A percentile compares a stretch with the other conserved stretches of the same genome.
These are phyloP conservation scores for Smutsia gigantea DNA, from an alignment of 2,797 vertebrate genomes.

Conservation along the genomic window DNA sequence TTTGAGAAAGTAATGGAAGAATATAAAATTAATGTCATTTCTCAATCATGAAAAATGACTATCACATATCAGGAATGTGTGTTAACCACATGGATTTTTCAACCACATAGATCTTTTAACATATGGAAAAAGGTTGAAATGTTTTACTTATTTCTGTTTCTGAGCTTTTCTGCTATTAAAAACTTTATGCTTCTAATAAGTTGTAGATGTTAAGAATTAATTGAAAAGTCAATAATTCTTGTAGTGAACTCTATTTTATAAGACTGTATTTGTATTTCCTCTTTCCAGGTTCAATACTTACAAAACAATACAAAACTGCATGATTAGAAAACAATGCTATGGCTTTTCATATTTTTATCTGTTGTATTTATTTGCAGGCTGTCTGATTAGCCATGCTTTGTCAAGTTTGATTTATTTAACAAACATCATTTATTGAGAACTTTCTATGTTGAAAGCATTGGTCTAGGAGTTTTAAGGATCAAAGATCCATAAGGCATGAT, in stretches of 20 bases:
- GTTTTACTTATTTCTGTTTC: background rate
- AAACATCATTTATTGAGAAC: background rate
- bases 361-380: background rate
- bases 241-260: background rate
- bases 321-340: background rate
- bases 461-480: background rate
- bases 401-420: background rate
- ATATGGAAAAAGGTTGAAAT: background rate
- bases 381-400: background rate
- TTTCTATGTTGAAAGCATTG: background rate
- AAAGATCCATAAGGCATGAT: background rate
- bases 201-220: background rate
- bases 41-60: background rate
- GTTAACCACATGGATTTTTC: background rate
- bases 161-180: background rate
- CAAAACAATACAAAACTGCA: background rate
- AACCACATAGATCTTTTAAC: background rate
- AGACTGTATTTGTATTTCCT: background rate
- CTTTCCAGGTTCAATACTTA: background rate
- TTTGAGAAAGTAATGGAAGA: background rate
- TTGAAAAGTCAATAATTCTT: background rate
- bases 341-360: background rate
- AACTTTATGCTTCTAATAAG: background rate
- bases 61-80: background rate
- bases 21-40: conserved; percentile 23